A percentile compares a stretch with the other conserved stretches of the same genome.
These are phyloP conservation scores for Tyrannus savana DNA, from an alignment of 2,113 vertebrate species.

Conservation along the genomic window DNA sequence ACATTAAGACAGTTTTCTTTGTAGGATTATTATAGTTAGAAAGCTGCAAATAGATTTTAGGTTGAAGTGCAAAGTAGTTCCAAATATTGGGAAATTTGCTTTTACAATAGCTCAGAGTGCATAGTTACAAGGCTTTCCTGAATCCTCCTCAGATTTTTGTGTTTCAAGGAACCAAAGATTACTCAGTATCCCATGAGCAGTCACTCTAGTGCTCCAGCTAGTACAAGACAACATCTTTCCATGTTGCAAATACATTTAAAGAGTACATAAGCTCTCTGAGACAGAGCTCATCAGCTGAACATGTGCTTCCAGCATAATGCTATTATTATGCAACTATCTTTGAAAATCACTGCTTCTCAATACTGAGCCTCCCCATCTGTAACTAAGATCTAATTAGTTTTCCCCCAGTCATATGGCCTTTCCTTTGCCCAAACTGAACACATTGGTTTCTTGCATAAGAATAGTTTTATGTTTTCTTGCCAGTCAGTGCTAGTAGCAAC, in stretches of 20 bases:
- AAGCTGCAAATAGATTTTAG: background rate
- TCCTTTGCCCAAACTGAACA: background rate
- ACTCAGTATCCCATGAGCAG: background rate
- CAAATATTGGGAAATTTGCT: background rate
- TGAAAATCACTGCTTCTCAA: background rate
- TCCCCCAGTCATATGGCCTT: background rate
- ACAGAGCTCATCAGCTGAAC: background rate
- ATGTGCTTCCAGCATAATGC: background rate
- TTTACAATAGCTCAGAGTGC: background rate
- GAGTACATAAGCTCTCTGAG: background rate
- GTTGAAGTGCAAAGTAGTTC: background rate
- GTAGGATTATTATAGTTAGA: background rate
- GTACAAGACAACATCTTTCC: background rate
- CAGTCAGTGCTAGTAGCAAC: background rate
- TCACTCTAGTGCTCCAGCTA: background rate
- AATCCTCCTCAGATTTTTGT: background rate
- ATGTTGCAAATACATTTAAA: background rate
- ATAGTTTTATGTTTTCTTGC: background rate
- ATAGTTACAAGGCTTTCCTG: background rate
- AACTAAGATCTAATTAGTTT: background rate
- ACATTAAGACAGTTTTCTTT: background rate
- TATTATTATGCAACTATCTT: background rate
- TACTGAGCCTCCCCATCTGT: background rate
- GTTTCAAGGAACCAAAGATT: background rate
- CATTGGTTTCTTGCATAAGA: background rate